Evolutionary conservation across 1,140 invertebrate species (phyloP).

Genomic region (Bombus confusus): DNA sequence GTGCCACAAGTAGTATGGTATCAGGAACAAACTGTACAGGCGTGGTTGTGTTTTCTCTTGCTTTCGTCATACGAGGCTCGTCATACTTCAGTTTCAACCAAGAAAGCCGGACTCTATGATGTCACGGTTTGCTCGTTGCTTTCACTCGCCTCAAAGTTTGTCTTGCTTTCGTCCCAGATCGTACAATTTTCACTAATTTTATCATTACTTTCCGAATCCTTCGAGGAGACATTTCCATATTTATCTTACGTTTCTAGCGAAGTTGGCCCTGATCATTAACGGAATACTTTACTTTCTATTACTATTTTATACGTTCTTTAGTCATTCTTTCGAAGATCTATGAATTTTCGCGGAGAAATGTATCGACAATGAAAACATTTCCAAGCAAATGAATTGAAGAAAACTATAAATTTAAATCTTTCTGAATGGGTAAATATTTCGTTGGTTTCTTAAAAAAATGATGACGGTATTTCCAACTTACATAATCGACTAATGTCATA

Average conservation of each 20-base stretch:
- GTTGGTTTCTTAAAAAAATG: no score
- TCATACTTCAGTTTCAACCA: conserved; percentile 60
- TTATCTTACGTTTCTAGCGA: neutral
- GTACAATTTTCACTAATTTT: conserved; percentile 1
- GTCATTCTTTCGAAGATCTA: no score
- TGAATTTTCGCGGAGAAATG: neutral
- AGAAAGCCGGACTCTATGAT: conserved; percentile 69
- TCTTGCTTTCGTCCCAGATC: conserved; percentile 1
- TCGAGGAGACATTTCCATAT: neutral
- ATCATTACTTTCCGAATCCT: neutral
- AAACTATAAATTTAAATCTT: no score
- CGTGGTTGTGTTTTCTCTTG: conserved; percentile 40
- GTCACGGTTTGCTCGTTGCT: conserved; percentile 59
- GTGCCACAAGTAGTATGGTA: neutral
- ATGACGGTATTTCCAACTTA: no score
- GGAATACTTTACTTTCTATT: neutral
- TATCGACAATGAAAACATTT: neutral
- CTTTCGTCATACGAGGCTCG: conserved; percentile 50
- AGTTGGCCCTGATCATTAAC: neutral
- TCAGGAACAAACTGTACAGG: conserved; percentile 23
- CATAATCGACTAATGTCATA: no score
- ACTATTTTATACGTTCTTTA: neutral
- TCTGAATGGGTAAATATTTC: no score
- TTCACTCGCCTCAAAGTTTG: conserved; percentile 53
- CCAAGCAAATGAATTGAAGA: no score